Evolutionary conservation across 2,888 invertebrate species (phyloP).

Genomic region (Cyaniris semiargus): DNA sequence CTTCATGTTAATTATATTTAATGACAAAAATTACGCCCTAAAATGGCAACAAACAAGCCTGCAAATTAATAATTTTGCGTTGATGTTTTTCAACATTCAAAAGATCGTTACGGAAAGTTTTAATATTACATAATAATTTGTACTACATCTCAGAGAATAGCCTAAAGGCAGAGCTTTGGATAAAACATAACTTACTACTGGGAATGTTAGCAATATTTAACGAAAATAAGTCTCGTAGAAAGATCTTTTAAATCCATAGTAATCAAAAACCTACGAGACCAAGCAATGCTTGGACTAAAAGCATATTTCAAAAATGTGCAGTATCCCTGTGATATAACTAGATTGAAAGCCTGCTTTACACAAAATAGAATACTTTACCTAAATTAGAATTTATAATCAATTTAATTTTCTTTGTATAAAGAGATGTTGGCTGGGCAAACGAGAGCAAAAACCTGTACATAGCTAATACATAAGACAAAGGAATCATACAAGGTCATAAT

Average conservation of each 20-base stretch:
- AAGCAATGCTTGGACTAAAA: too few relatives aligned
- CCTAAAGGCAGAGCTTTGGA: background rate
- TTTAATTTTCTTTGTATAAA: background rate
- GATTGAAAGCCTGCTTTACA: too few relatives aligned
- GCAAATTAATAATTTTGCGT: background rate
- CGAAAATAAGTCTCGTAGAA: too few relatives aligned
- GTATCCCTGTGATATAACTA: too few relatives aligned
- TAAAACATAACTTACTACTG: too few relatives aligned
- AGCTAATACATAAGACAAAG: slow-evolving; percentile 21
- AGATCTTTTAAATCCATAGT: too few relatives aligned
- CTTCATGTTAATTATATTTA: background rate
- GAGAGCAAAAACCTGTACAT: slow-evolving; percentile 5
- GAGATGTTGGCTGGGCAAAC: background rate
- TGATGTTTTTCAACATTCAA: background rate
- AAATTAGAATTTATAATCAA: too few relatives aligned
- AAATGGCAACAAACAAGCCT: background rate
- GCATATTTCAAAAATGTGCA: too few relatives aligned
- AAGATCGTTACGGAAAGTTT: background rate
- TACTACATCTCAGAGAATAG: background rate
- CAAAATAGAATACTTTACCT: too few relatives aligned
- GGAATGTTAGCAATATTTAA: too few relatives aligned
- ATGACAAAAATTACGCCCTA: background rate
- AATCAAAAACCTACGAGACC: too few relatives aligned
- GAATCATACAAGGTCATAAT: background rate
- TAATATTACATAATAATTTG: background rate